A percentile compares a stretch with the other conserved stretches of the same genome.
Evolutionary conservation across 2,113 vertebrate genomes (phyloP).

Genomic region (Cynoglossus semilaevis): DNA sequence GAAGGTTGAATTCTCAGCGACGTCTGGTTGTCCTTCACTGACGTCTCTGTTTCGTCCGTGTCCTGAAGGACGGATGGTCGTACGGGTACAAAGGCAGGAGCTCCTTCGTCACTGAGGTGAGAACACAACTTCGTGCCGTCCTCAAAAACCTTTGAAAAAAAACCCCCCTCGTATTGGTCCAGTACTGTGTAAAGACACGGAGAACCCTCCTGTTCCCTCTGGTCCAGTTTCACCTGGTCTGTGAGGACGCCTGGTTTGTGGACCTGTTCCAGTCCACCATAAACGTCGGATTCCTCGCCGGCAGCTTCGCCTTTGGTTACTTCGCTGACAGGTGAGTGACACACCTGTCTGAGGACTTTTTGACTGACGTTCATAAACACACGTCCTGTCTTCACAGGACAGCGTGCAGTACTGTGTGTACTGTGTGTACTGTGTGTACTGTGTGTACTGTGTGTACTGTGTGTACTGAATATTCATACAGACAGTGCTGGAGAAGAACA

Average conservation of each 20-base stretch:
- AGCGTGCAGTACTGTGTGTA: no score
- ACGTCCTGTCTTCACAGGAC: not conserved
- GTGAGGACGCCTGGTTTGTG: slow-evolving; percentile 83
- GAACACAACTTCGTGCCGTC: slow-evolving; percentile 8
- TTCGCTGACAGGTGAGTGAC: slow-evolving; percentile 89
- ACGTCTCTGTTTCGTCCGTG: not conserved
- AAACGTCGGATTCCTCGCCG: slow-evolving; percentile 84
- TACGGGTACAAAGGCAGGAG: slow-evolving; percentile 78
- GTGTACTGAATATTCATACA: not conserved
- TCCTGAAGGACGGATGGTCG: slow-evolving; percentile 74
- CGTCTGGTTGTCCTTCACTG: no score
- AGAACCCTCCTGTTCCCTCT: slow-evolving; percentile 1
- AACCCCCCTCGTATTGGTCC: not conserved
- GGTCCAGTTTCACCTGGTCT: slow-evolving; percentile 90
- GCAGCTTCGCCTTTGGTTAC: slow-evolving; percentile 86
- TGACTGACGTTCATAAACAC: not conserved
- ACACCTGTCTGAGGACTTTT: not conserved
- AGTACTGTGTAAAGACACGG: not conserved
- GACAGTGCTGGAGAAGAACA: not conserved
- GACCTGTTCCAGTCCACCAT: slow-evolving; percentile 87
- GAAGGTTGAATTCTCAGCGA: no score
- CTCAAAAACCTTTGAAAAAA: not conserved
- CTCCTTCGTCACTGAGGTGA: slow-evolving; percentile 88
- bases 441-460: no score
- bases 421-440: no score